Conservation (phyloP, 2,797 vertebrate genomes). For the Eupleurogrammus muticus region DNA sequence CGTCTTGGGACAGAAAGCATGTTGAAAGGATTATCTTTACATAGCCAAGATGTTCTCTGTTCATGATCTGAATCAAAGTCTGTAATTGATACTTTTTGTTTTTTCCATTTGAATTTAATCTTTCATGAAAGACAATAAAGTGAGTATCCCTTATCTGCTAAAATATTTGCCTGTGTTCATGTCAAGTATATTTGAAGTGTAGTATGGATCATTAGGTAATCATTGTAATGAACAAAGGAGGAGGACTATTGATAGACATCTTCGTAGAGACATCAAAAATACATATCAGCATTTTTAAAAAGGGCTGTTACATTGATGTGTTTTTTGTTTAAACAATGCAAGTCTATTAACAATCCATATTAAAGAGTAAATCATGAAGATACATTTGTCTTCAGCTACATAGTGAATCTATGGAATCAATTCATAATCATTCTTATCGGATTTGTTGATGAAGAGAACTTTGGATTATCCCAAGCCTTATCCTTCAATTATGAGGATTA, state of each 20-base stretch:
- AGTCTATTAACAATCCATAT: too few species aligned
- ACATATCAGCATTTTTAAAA: not conserved
- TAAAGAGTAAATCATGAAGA: too few species aligned
- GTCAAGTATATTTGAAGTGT: constrained; percentile 2
- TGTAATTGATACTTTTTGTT: constrained; percentile 11
- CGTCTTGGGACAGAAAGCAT: constrained; percentile 41
- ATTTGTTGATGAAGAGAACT: too few species aligned
- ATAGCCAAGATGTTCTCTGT: constrained; percentile 24
- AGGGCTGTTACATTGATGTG: too few species aligned
- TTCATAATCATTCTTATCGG: too few species aligned
- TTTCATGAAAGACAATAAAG: constrained; percentile 4
- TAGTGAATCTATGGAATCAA: too few species aligned
- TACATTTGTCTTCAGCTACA: too few species aligned
- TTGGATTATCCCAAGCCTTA: too few species aligned
- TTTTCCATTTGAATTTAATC: constrained; percentile 19
- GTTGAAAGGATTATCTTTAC: constrained; percentile 45
- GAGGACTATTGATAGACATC: not conserved
- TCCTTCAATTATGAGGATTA: too few species aligned
- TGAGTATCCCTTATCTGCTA: not conserved
- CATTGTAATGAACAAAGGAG: not conserved
- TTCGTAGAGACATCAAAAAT: not conserved
- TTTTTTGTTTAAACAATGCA: too few species aligned
- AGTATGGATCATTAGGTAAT: not conserved
- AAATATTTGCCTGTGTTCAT: constrained; percentile 9
- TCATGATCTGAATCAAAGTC: constrained; percentile 32